Percentiles rank a stretch among this genome's conserved stretches.
These are phyloP conservation scores for Leucophenga montana DNA, from an alignment of 2,888 invertebrate species.

Conservation along the genomic window DNA sequence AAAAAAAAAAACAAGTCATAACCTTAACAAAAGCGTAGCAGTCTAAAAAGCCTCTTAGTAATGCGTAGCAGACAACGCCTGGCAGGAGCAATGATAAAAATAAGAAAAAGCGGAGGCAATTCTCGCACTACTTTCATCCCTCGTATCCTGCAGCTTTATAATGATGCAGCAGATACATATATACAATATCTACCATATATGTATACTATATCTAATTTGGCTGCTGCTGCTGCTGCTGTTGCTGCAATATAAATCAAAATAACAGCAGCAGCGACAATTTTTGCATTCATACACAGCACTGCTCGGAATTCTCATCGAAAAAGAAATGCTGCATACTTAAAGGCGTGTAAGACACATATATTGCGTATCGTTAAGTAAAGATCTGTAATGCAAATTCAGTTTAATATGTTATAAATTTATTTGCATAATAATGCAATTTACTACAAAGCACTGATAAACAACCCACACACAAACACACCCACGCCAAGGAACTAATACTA, in stretches of 20 bases:
- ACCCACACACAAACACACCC: too few species aligned
- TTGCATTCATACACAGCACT: background rate
- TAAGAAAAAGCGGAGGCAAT: background rate
- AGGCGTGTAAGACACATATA: too few species aligned
- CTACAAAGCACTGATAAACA: background rate
- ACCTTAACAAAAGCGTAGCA: background rate
- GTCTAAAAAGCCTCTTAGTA: background rate
- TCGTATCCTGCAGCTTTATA: background rate
- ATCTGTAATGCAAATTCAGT: background rate
- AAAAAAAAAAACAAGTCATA: too few species aligned
- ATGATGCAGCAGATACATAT: slow-evolving; percentile 4
- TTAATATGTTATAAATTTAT: slow-evolving; percentile 7
- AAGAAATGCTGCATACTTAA: too few species aligned
- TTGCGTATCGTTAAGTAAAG: too few species aligned
- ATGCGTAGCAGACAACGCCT: slow-evolving; percentile 14
- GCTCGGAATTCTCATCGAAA: too few species aligned
- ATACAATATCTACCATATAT: background rate
- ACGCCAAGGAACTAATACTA: too few species aligned
- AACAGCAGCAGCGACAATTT: slow-evolving; percentile 7
- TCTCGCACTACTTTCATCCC: background rate
- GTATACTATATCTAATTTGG: slow-evolving; percentile 14
- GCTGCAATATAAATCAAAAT: slow-evolving; percentile 27
- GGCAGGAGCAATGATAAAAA: background rate
- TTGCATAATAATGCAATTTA: slow-evolving; percentile 22
- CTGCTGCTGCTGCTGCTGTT: slow-evolving; percentile 12